A percentile compares a stretch with the other conserved stretches of the same genome.
These are phyloP conservation scores for Pararge aegeria DNA, from an alignment of 1,140 invertebrate genomes.

Conservation along the genomic window DNA sequence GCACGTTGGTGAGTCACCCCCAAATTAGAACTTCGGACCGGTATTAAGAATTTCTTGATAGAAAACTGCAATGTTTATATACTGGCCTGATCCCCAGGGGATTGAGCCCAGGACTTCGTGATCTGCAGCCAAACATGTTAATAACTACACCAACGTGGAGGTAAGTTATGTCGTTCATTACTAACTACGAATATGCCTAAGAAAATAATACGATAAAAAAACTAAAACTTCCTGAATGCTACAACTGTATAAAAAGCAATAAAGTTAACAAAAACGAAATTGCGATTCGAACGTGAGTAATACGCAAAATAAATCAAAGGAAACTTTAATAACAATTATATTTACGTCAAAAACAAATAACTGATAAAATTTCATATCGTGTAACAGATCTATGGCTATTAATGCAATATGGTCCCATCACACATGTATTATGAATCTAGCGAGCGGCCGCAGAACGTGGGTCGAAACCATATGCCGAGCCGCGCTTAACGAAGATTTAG, in stretches of 20 bases:
- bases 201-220: too few species aligned
- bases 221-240: neutral
- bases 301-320: neutral
- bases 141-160: too few species aligned
- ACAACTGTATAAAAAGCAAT: conserved; percentile 39
- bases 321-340: neutral
- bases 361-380: conserved; percentile 10
- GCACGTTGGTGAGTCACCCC: too few species aligned
- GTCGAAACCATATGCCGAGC: conserved; percentile 36
- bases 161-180: too few species aligned
- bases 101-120: too few species aligned
- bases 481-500: conserved; percentile 53
- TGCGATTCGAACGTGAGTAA: neutral
- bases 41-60: too few species aligned
- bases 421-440: conserved; percentile 23
- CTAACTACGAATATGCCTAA: too few species aligned
- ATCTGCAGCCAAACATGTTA: too few species aligned
- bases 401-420: conserved; percentile 31
- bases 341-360: conserved; percentile 8
- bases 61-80: too few species aligned
- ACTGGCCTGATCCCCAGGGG: too few species aligned
- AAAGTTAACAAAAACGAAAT: conserved; percentile 21
- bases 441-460: conserved; percentile 15
- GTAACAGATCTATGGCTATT: conserved; percentile 8
- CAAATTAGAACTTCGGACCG: too few species aligned